Evolutionary conservation across 1,140 invertebrate genomes (phyloP), one percentile per base, ranked within the genome.

Genomic region (Caligus rogercresseyi): DNA sequence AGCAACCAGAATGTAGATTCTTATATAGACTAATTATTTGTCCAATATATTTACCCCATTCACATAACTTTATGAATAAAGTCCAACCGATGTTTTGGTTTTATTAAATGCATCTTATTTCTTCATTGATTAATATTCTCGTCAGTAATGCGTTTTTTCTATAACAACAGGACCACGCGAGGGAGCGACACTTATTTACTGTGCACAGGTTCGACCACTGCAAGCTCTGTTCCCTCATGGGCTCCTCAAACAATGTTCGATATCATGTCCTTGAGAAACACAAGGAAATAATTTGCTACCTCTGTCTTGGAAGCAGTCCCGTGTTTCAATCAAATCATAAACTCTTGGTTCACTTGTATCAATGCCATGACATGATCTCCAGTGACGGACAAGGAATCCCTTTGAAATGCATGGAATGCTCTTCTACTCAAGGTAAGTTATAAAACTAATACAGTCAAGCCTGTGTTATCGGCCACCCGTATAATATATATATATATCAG

Each of bases 211-310:
- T 21, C 54, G 54, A 56, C 14, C 24, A 56, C 15, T 56, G 54
- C 20, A 56, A 56, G 20, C 20, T 56, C 3, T 56, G 54, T 23
- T 20, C 16, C 20, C 16, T 56, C 18, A 56, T 56, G 19, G 54
- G 54, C 4, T 23, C 54, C n/a, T 25, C 19, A 2, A 20, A 21
- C 20, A n/a, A 20, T 20, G 20, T 56, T n/a, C 54, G 54, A 2
- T 56, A 16, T 56, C 54, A 56, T 20, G 24, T 56, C 20, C 3
- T 25, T 14, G 54, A 56, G 16, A n/a, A 23, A n/a, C 54, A 56
- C 24, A 3, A n/a, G 3, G 3, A 2, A 3, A 20, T 20, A 20
- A 20, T 56, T 3, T 56, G 54, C 14, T 25, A 56, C 20, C 19
- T 56, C 1, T 56, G 54, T 25, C n/a, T 18, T 2, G 24, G 54